Evolutionary conservation across 2,797 vertebrate species (phyloP).

Genomic region (Hoplostethus atlanticus): DNA sequence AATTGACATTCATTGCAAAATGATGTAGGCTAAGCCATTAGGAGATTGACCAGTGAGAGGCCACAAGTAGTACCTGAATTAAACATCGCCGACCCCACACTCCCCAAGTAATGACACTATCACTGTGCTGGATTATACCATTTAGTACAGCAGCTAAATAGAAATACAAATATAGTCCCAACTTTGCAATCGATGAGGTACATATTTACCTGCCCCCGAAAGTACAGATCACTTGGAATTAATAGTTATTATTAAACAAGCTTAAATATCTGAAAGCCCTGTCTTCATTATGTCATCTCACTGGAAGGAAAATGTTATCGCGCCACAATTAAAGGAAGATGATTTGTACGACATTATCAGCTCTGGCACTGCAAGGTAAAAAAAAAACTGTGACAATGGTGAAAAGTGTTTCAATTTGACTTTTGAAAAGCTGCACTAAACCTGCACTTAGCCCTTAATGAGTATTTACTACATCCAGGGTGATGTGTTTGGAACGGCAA

Average conservation of each 20-base stretch:
- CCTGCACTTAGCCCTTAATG: slow-evolving; percentile 5
- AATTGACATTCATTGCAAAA: no score
- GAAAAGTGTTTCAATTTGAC: slow-evolving; percentile 7
- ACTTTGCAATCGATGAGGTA: slow-evolving; percentile 16
- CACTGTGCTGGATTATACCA: no score
- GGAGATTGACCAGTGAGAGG: no score
- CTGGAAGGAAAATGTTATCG: slow-evolving; percentile 27
- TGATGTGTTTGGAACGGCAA: slow-evolving; percentile 39
- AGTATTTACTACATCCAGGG: slow-evolving; percentile 35
- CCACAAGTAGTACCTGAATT: no score
- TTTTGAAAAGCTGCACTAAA: not conserved
- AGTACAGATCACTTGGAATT: not conserved
- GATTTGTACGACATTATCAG: slow-evolving; percentile 4
- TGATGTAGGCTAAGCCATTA: no score
- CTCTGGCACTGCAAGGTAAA: slow-evolving; percentile 10
- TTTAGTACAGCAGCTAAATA: no score
- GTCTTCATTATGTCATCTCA: slow-evolving; percentile 31
- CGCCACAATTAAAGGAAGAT: slow-evolving; percentile 19
- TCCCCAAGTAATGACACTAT: no score
- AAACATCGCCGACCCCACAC: no score
- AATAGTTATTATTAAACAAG: no score
- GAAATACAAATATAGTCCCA: slow-evolving; percentile 10
- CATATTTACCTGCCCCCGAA: slow-evolving; percentile 16
- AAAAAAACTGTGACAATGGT: not conserved
- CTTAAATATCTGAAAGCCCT: not conserved